These are phyloP conservation scores for Diabrotica undecimpunctata DNA, from an alignment of 1,140 invertebrate genomes.

Conservation along the genomic window DNA sequence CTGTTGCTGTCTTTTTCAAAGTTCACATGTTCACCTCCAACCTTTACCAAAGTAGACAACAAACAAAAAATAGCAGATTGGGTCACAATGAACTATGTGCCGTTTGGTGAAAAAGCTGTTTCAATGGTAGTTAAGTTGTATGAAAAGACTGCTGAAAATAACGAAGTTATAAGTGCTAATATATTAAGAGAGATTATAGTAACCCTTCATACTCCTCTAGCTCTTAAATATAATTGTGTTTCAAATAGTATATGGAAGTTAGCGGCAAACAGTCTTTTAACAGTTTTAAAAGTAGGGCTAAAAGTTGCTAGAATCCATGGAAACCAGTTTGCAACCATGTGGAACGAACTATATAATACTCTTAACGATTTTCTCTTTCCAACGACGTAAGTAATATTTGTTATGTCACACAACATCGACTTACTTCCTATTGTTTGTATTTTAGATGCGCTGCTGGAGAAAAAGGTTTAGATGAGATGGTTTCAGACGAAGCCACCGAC, in stretches of 20 bases:
- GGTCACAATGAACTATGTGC: constrained; percentile 83
- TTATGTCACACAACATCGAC: too few species aligned
- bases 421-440: too few species aligned
- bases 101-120: constrained; percentile 82
- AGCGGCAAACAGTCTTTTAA: constrained; percentile 73
- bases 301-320: constrained; percentile 79
- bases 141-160: constrained; percentile 71
- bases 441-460: constrained; percentile 56
- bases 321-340: constrained; percentile 68
- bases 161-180: constrained; percentile 69
- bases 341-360: constrained; percentile 80
- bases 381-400: constrained; percentile 59
- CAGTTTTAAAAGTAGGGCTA: constrained; percentile 77
- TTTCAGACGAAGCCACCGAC: constrained; percentile 79
- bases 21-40: constrained; percentile 67
- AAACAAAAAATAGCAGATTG: constrained; percentile 61
- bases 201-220: constrained; percentile 70
- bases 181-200: constrained; percentile 76
- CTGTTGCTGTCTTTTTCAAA: constrained; percentile 73
- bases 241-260: constrained; percentile 83
- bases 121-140: constrained; percentile 80
- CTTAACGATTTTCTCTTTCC: constrained; percentile 91
- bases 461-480: constrained; percentile 75
- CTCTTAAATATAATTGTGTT: constrained; percentile 80
- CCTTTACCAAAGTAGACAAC: constrained; percentile 57